phyloP scores from a whole-genome alignment of 2,113 vertebrate genomes.

The Syrrhaptes paradoxus region DNA sequence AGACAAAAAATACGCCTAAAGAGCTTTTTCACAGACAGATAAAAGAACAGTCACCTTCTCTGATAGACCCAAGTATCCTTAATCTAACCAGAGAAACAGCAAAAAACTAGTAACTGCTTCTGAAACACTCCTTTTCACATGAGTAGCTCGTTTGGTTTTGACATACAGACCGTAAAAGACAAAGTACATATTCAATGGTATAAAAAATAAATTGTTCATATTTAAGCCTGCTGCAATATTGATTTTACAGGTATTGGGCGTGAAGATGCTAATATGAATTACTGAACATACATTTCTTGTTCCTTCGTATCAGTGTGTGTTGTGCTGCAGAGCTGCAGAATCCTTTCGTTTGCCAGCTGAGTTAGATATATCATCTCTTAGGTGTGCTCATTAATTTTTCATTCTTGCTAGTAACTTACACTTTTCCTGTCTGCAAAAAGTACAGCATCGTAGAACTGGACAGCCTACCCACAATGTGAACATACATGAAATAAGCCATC shows the following conservation, averaged over 20 bases:
- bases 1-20: not conserved
- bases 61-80: not conserved
- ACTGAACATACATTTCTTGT: not conserved
- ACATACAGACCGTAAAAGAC: not conserved
- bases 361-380: not conserved
- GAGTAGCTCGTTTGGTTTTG: not conserved
- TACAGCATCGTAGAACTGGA: accelerated
- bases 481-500: not conserved
- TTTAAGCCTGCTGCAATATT: not conserved
- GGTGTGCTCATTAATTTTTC: not conserved
- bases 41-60: not conserved
- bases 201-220: not conserved
- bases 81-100: not conserved
- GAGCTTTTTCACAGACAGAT: not conserved
- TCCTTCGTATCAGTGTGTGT: not conserved
- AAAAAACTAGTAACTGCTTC: not conserved
- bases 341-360: not conserved
- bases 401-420: not conserved
- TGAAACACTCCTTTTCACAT: not conserved
- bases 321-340: not conserved
- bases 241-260: not conserved
- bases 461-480: not conserved
- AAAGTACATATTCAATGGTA: not conserved
- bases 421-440: not conserved
- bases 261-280: not conserved